These are phyloP conservation scores for Adelognathus sp. DNA, from an alignment of 2,888 invertebrate species.

Conservation along the genomic window DNA sequence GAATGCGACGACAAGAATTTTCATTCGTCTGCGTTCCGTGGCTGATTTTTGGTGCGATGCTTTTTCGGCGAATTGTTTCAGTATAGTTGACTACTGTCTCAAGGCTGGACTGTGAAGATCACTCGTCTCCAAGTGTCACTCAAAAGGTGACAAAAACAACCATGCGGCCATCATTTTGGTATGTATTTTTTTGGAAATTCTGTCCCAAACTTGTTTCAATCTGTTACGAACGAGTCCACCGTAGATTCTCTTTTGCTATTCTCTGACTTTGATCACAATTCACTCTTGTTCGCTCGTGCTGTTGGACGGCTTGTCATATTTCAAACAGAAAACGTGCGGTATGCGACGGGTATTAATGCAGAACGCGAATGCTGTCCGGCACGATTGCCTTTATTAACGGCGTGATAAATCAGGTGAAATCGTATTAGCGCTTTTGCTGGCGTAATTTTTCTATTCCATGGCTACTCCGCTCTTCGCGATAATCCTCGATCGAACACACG, in stretches of 20 bases:
- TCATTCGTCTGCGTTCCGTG: background rate
- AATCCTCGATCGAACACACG: background rate
- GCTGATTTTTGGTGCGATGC: background rate
- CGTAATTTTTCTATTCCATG: conserved; percentile 12
- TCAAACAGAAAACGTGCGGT: background rate
- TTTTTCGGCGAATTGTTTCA: conserved; percentile 1
- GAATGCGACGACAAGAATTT: conserved; percentile 37
- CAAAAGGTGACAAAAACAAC: background rate
- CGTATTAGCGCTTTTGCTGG: background rate
- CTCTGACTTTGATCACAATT: background rate
- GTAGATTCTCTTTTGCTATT: background rate
- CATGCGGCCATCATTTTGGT: background rate
- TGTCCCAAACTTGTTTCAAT: background rate
- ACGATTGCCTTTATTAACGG: conserved; percentile 68
- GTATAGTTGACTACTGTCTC: background rate
- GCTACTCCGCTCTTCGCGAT: background rate
- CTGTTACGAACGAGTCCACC: background rate
- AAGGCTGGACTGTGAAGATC: background rate
- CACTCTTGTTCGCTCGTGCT: conserved; percentile 6
- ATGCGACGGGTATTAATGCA: conserved; percentile 3
- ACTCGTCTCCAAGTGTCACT: background rate
- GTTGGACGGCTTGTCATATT: background rate
- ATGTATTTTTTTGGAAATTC: background rate
- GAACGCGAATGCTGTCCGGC: conserved; percentile 8
- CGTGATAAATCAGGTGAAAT: conserved; percentile 62